A percentile compares a stretch with the other conserved stretches of the same genome.
Evolutionary conservation across 2,888 invertebrate species (phyloP).

Genomic region (Kuschelorhynchus macadamiae): DNA sequence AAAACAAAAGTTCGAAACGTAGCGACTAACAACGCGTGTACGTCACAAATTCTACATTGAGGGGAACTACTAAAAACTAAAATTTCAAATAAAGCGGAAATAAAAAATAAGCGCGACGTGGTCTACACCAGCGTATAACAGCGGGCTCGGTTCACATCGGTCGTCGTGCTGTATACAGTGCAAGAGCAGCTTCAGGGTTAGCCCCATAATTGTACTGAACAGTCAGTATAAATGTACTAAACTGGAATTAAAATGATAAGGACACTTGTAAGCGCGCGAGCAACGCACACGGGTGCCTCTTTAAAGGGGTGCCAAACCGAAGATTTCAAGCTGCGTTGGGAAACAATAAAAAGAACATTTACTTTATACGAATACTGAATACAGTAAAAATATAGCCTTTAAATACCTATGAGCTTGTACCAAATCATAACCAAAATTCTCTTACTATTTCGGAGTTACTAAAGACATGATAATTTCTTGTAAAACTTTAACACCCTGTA

Average conservation of each 20-base stretch:
- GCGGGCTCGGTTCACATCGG: conserved; percentile 23
- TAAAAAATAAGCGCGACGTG: conserved; percentile 37
- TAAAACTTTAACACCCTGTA: no score
- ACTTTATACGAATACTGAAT: no score
- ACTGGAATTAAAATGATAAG: not conserved
- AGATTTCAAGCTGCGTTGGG: no score
- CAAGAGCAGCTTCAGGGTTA: conserved; percentile 11
- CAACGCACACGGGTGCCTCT: no score
- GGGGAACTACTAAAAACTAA: conserved; percentile 15
- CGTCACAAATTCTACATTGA: conserved; percentile 21
- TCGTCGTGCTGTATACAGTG: conserved; percentile 8
- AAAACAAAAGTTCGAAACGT: not conserved
- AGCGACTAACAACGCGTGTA: conserved; percentile 7
- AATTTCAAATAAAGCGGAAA: conserved; percentile 30
- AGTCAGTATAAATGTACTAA: conserved; percentile 12
- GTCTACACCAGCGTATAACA: conserved; percentile 14
- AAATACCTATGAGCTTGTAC: no score
- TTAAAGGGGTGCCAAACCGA: no score
- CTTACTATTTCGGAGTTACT: no score
- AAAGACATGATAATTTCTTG: no score
- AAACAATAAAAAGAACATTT: no score
- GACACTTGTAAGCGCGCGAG: not conserved
- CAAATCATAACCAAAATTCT: no score
- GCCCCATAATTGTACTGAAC: conserved; percentile 8
- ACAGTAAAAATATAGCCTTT: no score